These are phyloP conservation scores for Agrypnus murinus DNA, from an alignment of 2,888 invertebrate genomes.

Conservation along the genomic window DNA sequence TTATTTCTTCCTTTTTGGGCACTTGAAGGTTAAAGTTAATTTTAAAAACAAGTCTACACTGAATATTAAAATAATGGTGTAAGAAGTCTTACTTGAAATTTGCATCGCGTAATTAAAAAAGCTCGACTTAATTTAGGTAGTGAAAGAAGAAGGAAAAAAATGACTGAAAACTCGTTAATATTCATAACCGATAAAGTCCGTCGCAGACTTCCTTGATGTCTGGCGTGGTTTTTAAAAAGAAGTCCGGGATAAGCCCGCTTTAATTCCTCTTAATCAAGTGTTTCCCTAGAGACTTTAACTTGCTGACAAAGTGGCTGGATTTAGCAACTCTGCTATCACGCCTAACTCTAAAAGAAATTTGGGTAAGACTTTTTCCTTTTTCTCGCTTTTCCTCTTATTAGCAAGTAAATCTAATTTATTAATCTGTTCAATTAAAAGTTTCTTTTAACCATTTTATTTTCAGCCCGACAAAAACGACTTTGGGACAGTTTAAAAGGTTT, in stretches of 20 bases:
- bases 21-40: no score
- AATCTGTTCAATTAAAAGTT: no score
- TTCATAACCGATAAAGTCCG: conserved; percentile 19
- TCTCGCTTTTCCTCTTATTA: not conserved
- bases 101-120: conserved; percentile 24
- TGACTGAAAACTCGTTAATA: conserved; percentile 13
- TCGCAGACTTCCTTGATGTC: not conserved
- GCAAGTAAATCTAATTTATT: not conserved
- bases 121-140: conserved; percentile 6
- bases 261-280: conserved; percentile 30
- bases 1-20: not conserved
- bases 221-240: conserved; percentile 11
- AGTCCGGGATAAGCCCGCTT: conserved; percentile 14
- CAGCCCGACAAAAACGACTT: not conserved
- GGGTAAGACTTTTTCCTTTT: conserved; percentile 60
- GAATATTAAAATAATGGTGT: not conserved
- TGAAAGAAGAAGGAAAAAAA: not conserved
- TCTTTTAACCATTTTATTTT: no score
- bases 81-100: not conserved
- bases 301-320: conserved; percentile 64
- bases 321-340: conserved; percentile 62
- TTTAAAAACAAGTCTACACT: not conserved
- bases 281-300: conserved; percentile 1
- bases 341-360: conserved; percentile 68
- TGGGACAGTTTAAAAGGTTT: not conserved